A percentile compares a stretch with the other conserved stretches of the same genome.
phyloP scores from a whole-genome alignment of 2,113 vertebrate genomes.

The Mustela lutreola region DNA sequence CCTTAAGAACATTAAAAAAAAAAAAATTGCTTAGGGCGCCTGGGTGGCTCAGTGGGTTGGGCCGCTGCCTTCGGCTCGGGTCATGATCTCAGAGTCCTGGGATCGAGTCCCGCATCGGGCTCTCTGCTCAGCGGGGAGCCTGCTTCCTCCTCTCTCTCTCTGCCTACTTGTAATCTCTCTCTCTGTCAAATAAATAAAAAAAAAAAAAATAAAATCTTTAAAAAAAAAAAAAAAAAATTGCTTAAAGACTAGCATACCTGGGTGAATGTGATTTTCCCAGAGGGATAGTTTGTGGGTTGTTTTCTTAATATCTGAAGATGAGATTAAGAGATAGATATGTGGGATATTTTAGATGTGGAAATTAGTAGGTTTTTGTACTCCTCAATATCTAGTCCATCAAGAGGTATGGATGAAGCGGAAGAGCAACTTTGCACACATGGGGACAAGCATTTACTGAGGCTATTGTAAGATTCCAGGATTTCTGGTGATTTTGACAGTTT shows the following conservation, averaged over 20 bases:
- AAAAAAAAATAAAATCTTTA: too few species aligned
- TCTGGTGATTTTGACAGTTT: conserved; percentile 41
- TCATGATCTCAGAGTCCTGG: too few species aligned
- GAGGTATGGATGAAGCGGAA: background rate
- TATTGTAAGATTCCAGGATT: conserved; percentile 2
- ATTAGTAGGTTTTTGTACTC: conserved; percentile 15
- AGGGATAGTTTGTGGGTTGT: background rate
- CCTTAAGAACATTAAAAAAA: conserved; percentile 74
- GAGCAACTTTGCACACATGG: background rate
- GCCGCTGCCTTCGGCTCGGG: too few species aligned
- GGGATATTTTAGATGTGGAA: conserved; percentile 12
- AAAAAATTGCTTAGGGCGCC: conserved; percentile 71
- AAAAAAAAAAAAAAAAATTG: conserved; percentile 66
- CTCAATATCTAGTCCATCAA: background rate
- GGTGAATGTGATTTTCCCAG: conserved; percentile 3
- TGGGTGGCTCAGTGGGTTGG: too few species aligned
- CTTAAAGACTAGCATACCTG: conserved; percentile 38
- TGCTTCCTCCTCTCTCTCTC: too few species aligned
- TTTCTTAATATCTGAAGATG: background rate
- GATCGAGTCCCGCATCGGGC: too few species aligned
- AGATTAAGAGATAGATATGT: conserved; percentile 40
- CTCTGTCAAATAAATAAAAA: too few species aligned
- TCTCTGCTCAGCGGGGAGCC: too few species aligned
- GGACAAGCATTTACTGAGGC: background rate
- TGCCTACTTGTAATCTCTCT: too few species aligned